phyloP scores from a whole-genome alignment of 23 tunicate genomes.

The Pegea sp. region DNA sequence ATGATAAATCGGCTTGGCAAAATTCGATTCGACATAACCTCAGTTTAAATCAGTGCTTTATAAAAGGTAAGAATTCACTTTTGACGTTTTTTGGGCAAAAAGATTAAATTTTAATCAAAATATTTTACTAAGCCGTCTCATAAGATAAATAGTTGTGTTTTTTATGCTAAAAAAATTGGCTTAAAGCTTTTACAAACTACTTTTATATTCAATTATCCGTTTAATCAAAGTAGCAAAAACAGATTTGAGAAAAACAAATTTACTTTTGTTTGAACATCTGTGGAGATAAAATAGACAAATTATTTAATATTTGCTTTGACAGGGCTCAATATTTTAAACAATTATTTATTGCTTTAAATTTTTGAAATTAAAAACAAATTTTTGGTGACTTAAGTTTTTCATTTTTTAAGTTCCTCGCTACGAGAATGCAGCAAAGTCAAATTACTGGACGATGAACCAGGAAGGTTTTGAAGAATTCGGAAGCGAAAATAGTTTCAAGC shows the following conservation, averaged over 20 bases:
- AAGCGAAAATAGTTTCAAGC: conserved; percentile 87
- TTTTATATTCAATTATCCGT: too few relatives aligned
- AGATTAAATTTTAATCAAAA: too few relatives aligned
- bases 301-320: too few relatives aligned
- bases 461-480: conserved; percentile 94
- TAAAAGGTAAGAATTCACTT: conserved; percentile 54
- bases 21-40: conserved; percentile 88
- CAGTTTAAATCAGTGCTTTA: conserved; percentile 88
- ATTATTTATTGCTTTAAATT: not conserved
- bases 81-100: not conserved
- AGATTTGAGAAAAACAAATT: too few relatives aligned
- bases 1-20: conserved; percentile 97
- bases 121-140: too few relatives aligned
- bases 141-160: too few relatives aligned
- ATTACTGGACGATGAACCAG: conserved; percentile 90
- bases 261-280: too few relatives aligned
- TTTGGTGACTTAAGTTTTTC: not conserved
- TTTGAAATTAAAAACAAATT: not conserved
- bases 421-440: conserved; percentile 91
- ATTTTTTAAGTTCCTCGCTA: conserved; percentile 49
- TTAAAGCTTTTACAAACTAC: too few relatives aligned
- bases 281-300: too few relatives aligned
- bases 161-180: too few relatives aligned
- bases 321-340: too few relatives aligned
- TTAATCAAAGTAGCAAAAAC: too few relatives aligned